Percentiles rank a stretch among this genome's conserved stretches.
Evolutionary conservation across 1,140 invertebrate genomes (phyloP).

Genomic region (Zophobas atratus): DNA sequence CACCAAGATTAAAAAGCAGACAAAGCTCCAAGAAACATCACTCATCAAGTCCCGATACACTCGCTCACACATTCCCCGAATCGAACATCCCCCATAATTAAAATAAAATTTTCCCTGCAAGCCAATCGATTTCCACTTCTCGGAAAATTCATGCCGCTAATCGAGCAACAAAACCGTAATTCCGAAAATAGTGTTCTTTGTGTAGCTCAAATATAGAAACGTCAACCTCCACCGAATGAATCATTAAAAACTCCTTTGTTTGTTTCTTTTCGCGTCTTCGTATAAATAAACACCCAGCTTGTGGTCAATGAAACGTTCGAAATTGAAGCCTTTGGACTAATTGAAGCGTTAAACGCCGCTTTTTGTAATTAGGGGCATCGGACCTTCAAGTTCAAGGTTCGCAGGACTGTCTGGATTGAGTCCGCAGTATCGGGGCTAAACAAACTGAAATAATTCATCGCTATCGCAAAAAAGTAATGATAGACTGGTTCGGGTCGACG

Average conservation of each 20-base stretch:
- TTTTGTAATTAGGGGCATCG: no score
- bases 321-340: neutral
- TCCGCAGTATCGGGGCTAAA: no score
- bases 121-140: neutral
- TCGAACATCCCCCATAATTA: slow-evolving; percentile 2
- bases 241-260: neutral
- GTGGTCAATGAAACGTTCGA: neutral
- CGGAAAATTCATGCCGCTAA: neutral
- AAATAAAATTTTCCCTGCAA: neutral
- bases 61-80: neutral
- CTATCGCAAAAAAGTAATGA: no score
- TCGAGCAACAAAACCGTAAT: neutral
- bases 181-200: slow-evolving; percentile 1
- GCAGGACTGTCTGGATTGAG: no score
- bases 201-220: neutral
- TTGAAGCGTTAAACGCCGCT: neutral
- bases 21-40: neutral
- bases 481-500: no score
- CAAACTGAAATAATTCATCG: no score
- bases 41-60: neutral
- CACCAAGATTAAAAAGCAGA: neutral
- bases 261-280: neutral
- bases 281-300: neutral
- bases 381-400: no score
- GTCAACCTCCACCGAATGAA: no score